These are phyloP conservation scores for Pogonocherus hispidulus DNA, from an alignment of 2,888 invertebrate genomes.

Conservation along the genomic window DNA sequence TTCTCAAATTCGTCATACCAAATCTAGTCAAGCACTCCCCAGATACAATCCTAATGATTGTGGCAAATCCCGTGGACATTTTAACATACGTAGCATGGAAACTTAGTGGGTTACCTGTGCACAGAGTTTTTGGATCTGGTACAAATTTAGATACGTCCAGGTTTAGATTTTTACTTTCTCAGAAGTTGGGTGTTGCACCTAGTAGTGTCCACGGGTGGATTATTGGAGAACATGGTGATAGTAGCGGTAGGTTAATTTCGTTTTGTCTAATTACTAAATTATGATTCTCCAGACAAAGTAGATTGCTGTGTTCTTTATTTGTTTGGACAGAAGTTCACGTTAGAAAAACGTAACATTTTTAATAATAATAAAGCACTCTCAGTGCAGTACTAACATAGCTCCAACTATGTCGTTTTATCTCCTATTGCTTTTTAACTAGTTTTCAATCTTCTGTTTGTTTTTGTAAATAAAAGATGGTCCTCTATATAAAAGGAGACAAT, in stretches of 20 bases:
- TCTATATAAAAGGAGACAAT: no score
- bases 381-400: no score
- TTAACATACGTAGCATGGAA: conserved; percentile 97
- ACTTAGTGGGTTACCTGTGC: conserved; percentile 88
- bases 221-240: conserved; percentile 94
- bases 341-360: no score
- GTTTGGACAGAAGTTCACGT: no score
- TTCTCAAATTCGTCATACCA: conserved; percentile 89
- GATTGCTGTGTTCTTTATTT: no score
- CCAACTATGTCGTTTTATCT: no score
- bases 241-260: conserved; percentile 60
- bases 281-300: not conserved
- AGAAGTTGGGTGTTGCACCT: conserved; percentile 84
- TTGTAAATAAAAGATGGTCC: no score
- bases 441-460: no score
- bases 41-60: conserved; percentile 86
- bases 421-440: no score
- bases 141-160: conserved; percentile 94
- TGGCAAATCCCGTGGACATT: conserved; percentile 94
- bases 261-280: not conserved
- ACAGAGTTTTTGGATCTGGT: conserved; percentile 91
- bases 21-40: conserved; percentile 87
- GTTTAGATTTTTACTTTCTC: conserved; percentile 89
- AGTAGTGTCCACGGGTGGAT: conserved; percentile 93
- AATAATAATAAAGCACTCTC: no score